Percentiles rank a stretch among this genome's conserved stretches.
phyloP scores from a whole-genome alignment of 2,113 vertebrate genomes.

The Dinomys branickii region DNA sequence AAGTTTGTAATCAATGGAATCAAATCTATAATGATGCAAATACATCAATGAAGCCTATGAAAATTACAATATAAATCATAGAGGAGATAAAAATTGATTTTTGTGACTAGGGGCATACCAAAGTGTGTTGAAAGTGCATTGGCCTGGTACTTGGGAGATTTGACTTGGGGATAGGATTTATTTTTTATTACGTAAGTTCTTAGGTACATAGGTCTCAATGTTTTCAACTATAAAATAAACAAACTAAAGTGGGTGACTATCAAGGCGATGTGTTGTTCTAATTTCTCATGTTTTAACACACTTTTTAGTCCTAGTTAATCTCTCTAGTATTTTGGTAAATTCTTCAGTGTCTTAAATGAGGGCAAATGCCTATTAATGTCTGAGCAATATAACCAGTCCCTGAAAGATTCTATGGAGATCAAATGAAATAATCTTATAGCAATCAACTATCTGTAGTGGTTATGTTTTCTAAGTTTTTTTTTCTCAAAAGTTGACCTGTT shows the following conservation, averaged over 20 bases:
- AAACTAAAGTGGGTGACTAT: background rate
- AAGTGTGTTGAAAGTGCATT: background rate
- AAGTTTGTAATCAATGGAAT: background rate
- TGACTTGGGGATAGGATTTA: background rate
- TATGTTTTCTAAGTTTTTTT: background rate
- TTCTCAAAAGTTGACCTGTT: background rate
- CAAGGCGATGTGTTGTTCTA: background rate
- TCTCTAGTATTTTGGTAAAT: background rate
- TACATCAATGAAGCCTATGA: background rate
- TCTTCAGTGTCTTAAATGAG: background rate
- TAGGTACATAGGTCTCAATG: background rate
- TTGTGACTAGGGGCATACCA: background rate
- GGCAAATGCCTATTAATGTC: background rate
- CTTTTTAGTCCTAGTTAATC: background rate
- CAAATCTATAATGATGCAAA: background rate
- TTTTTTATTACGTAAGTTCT: background rate
- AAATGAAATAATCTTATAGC: background rate
- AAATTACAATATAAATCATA: background rate
- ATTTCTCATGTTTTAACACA: background rate
- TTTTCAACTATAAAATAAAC: background rate
- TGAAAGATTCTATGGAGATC: constrained; percentile 11
- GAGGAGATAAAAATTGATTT: background rate
- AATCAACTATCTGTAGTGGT: background rate
- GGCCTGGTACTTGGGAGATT: background rate
- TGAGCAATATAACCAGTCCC: background rate